Evolutionary conservation across 2,888 invertebrate species (phyloP), one percentile per base, ranked within the genome.

Genomic region (Oxystoma pomonae): DNA sequence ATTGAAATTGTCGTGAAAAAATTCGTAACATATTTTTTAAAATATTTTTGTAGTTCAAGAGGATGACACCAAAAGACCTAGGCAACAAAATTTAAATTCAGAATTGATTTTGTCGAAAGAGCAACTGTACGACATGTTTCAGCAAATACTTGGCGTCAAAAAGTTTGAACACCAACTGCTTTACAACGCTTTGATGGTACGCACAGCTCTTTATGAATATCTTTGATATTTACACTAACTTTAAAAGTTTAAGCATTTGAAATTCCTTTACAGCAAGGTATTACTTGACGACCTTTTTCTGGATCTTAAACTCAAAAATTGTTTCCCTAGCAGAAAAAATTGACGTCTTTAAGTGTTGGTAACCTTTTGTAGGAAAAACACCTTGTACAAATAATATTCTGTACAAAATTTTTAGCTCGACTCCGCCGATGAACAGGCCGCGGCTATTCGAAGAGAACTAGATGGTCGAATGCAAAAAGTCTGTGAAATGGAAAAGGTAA

Each of bases 91-190:
- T 68, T 84, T 92, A 75, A 98, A 92, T 82, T 95, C 93, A 59
- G 98, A 98, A 81, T 86, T 94, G 72, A 96, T 98, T 77, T 86
- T 98, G 71, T 96, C 96, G 74, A 99, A 99, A 83, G 99, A 99
- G 78, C 99, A 99, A 80, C 87, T 99, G 12, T 99, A 97, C 82
- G 99, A 99, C 81, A 98, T 99, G 96, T 99, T 99, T 82, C 99
- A 99, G 81, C 98, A 98, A 82, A 97, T 99, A 72, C 85, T 99
- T 67, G 92, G 92, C 61, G 94, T 99, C 61, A 99, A 99, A 85
- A 99, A 99, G 82, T 99, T 99, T 81, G 99, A 99, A 82, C 99
- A 99, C 82, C 99, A 99, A 83, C 89, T 99, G 74, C 87, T 99
- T 66, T 99, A 96, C 84, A 99, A 99, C 84, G 98, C 98, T 71